These are phyloP conservation scores for Astropecten irregularis DNA, from an alignment of 53 echinoderm and acorn worm species.

Conservation along the genomic window DNA sequence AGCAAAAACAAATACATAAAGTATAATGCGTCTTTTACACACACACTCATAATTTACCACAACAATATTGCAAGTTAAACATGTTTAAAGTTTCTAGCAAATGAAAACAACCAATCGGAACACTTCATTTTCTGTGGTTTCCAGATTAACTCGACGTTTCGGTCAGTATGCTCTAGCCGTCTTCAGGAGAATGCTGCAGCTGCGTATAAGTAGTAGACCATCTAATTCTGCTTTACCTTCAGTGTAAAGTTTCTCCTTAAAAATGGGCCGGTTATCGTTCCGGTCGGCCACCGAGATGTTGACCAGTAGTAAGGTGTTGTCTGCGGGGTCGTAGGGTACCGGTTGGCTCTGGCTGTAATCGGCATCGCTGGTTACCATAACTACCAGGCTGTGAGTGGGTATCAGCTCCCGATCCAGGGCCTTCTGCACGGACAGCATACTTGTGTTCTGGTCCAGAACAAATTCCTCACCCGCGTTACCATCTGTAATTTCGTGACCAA, in stretches of 20 bases:
- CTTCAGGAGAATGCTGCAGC: too few relatives aligned
- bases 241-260: conserved; percentile 47
- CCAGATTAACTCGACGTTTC: too few relatives aligned
- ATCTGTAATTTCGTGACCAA: conserved; percentile 15
- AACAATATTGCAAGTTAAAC: too few relatives aligned
- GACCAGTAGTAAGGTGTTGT: conserved; percentile 52
- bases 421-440: conserved; percentile 37
- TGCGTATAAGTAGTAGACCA: too few relatives aligned
- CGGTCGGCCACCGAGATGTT: conserved; percentile 36
- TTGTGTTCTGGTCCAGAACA: conserved; percentile 43
- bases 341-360: neutral
- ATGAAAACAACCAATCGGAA: too few relatives aligned
- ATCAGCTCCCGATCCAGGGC: conserved; percentile 51
- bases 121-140: too few relatives aligned
- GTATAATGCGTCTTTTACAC: too few relatives aligned
- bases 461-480: conserved; percentile 64
- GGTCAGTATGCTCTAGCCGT: too few relatives aligned
- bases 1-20: too few relatives aligned
- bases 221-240: too few relatives aligned
- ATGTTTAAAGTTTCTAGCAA: too few relatives aligned
- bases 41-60: too few relatives aligned
- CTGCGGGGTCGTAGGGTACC: neutral
- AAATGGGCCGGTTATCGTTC: conserved; percentile 71
- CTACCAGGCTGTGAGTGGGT: conserved; percentile 20
- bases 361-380: conserved; percentile 66